Evolutionary conservation across 2,113 vertebrate species (phyloP).

Genomic region (Nyctibius bracteatus): DNA sequence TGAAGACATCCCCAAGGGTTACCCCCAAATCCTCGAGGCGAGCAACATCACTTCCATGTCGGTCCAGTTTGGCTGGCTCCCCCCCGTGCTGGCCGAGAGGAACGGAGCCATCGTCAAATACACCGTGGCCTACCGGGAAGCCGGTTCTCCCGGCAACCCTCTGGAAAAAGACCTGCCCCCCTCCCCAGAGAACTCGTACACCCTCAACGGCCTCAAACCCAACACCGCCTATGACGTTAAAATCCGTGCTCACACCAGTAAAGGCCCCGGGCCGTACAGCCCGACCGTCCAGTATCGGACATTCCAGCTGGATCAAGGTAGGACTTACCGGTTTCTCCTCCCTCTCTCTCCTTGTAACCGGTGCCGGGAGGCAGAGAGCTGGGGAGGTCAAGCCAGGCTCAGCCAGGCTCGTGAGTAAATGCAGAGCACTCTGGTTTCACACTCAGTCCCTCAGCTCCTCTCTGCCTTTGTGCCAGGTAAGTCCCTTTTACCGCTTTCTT

Average conservation of each 20-base stretch:
- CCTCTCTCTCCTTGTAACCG: slow-evolving; percentile 62
- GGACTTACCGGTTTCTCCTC: slow-evolving; percentile 81
- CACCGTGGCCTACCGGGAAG: slow-evolving; percentile 92
- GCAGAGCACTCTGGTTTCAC: slow-evolving; percentile 49
- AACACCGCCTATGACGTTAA: slow-evolving; percentile 94
- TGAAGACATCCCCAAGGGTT: slow-evolving; percentile 87
- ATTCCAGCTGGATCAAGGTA: slow-evolving; percentile 94
- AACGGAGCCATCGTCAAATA: slow-evolving; percentile 91
- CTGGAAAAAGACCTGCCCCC: slow-evolving; percentile 85
- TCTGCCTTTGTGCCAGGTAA: slow-evolving; percentile 71
- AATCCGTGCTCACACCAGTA: slow-evolving; percentile 97
- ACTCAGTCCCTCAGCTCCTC: slow-evolving; percentile 55
- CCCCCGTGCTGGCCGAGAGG: slow-evolving; percentile 89
- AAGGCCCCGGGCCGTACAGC: slow-evolving; percentile 97
- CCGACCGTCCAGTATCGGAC: slow-evolving; percentile 96
- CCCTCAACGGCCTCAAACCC: slow-evolving; percentile 91
- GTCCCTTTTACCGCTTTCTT: slow-evolving; percentile 69
- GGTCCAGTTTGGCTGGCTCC: slow-evolving; percentile 91
- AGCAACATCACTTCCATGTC: slow-evolving; percentile 87
- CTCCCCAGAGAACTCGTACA: slow-evolving; percentile 81
- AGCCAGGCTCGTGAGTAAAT: slow-evolving; percentile 67
- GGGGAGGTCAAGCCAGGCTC: slow-evolving; percentile 54
- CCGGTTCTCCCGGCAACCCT: slow-evolving; percentile 70
- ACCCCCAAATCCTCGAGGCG: slow-evolving; percentile 87
- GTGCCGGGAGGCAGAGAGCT: slow-evolving; percentile 69